These are phyloP conservation scores for Drosophila truncata DNA, from an alignment of 1,140 invertebrate species.

Conservation along the genomic window DNA sequence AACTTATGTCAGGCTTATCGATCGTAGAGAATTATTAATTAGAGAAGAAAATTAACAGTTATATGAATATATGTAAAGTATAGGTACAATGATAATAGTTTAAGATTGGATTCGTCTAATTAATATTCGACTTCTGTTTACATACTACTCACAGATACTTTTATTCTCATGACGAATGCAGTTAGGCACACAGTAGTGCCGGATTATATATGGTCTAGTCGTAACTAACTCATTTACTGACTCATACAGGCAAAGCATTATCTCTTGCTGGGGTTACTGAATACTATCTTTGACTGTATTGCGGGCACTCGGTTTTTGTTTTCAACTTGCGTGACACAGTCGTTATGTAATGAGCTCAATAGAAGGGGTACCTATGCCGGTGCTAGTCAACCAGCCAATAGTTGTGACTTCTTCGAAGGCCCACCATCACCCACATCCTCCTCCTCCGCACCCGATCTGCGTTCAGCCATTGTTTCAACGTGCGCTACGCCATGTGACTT, in stretches of 20 bases:
- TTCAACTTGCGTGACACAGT: constrained; percentile 65
- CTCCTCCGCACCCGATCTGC: constrained; percentile 11
- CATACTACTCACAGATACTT: constrained; percentile 9
- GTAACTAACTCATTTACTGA: constrained; percentile 43
- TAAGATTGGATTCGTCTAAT: constrained; percentile 15
- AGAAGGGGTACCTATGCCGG: constrained; percentile 8
- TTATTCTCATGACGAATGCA: constrained; percentile 63
- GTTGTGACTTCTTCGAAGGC: constrained; percentile 40
- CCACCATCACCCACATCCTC: constrained; percentile 16
- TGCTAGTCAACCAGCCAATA: constrained; percentile 26
- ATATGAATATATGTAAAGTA: not conserved
- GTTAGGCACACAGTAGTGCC: constrained; percentile 24
- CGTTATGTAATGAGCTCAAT: constrained; percentile 58
- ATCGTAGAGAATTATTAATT: not conserved
- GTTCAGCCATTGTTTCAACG: constrained; percentile 63
- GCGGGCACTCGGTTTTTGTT: constrained; percentile 8
- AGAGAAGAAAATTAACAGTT: not conserved
- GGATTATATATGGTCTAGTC: constrained; percentile 29
- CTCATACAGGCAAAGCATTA: not conserved
- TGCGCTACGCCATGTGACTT: constrained; percentile 64
- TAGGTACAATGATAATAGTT: constrained; percentile 1
- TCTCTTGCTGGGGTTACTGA: constrained; percentile 22
- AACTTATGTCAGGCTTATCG: not conserved
- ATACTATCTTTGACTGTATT: constrained; percentile 12
- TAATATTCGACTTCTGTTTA: constrained; percentile 10